Conservation (phyloP, 2,888 invertebrate species). For the Coremacera marginata region DNA sequence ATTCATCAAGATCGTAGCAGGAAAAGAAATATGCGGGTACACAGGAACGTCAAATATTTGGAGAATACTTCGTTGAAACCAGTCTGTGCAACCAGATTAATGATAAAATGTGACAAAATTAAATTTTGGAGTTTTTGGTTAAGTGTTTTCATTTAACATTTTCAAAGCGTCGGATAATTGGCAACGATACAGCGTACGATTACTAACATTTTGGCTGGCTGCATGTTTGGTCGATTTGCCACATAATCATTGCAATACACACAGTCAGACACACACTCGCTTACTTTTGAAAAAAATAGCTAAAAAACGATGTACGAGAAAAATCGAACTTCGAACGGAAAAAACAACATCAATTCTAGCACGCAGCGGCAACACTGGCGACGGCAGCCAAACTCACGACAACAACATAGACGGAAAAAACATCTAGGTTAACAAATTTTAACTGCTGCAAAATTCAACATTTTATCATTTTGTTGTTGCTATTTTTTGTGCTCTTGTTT, state of each 20-base stretch:
- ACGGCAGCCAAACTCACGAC: constrained; percentile 23
- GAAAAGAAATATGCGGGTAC: constrained; percentile 7
- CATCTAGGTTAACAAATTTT: constrained; percentile 44
- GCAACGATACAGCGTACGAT: neutral
- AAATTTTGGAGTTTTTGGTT: neutral
- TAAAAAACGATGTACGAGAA: neutral
- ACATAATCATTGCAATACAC: neutral
- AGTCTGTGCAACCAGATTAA: neutral
- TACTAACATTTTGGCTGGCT: neutral
- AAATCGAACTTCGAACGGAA: constrained; percentile 36
- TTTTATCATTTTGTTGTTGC: constrained; percentile 10
- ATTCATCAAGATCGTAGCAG: constrained; percentile 11
- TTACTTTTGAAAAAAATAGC: neutral
- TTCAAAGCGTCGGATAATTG: neutral
- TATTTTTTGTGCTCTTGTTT: neutral
- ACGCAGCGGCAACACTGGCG: constrained; percentile 29
- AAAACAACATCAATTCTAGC: constrained; percentile 43
- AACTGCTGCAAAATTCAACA: constrained; percentile 43
- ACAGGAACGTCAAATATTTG: constrained; percentile 1
- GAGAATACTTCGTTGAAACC: neutral
- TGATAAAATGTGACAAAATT: neutral
- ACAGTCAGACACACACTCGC: neutral
- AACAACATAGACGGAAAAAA: constrained; percentile 30
- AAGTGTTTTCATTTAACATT: neutral
- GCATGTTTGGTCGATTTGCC: constrained; percentile 32